Evolutionary conservation across 2,888 invertebrate genomes (phyloP), one percentile per base, ranked within the genome.

Genomic region (Leptopilina syphax): DNA sequence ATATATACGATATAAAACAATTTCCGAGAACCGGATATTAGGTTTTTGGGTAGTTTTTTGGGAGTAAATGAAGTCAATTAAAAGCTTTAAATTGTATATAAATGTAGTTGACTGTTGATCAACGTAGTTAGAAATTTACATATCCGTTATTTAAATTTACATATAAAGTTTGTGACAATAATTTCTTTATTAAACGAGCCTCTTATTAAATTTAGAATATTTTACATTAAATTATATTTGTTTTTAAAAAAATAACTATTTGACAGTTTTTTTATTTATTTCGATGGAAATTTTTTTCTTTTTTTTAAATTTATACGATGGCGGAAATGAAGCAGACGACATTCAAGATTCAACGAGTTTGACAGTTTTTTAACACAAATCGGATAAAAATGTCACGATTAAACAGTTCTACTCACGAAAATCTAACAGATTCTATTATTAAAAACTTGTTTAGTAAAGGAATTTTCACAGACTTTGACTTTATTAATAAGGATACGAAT

Each of bases 401-500:
- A 60, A 85, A 82, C 78, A 76, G 83, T 7, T 80, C 77, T 41
- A 79, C 87, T 24, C 90, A 92, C 87, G 85, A 87, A 18, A 85
- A 89, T 76, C 87, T 95, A 13, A 92, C 93, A 3, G 92, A 93
- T 81, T 87, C 86, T 80, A 86, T 93, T 44, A 76, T 95, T 47
- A 91, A 92, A 83, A 87, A 86, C 81, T 92, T 95, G n/a, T 86
- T 91, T 67, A 92, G 92, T 79, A 93, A 93, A 86, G 93, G 93
- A 78, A 93, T 95, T 81, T 91, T 87, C 81, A 94, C 94, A 10
- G 90, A 94, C 65, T 87, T 93, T 57, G 94, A 95, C 86, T 95
- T 95, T 89, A 89, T 95, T 80, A 90, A 93, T 84, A 93, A 93
- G 86, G 94, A 95, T 86, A 89, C 92, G 18, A 93, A 94, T 81